Evolutionary conservation across 1,140 invertebrate species (phyloP), one percentile per base, ranked within the genome.

Genomic region (Drosophila parabipectinata): DNA sequence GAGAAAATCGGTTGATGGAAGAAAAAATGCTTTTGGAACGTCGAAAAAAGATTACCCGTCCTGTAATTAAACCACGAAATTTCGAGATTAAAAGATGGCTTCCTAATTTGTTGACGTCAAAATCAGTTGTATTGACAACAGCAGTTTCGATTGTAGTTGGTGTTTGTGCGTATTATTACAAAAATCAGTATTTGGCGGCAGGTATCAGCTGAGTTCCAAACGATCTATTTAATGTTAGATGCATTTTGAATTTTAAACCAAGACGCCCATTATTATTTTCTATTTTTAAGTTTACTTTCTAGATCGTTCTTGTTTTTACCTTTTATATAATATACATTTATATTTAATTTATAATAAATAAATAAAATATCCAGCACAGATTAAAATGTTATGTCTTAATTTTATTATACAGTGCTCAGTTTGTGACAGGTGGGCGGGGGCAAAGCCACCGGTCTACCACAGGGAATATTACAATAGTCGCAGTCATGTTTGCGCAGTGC

Each of bases 1-100:
- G 93, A 72, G 92, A 93, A 68, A 92, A 94, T 85, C 92, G 93
- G 1, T 28, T 55, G 14, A 28, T 79, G 14, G 89, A 91, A 9
- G 84, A 91, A 32, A 52, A 54, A 30, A 21, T 34, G 89, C 90
- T 72, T 57, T 79, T 60, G 92, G 94, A 75, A 92, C 93, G 85
- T 90, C 93, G 72, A 77, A 93, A 57, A 71, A 93, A 77, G 79
- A 91, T 91, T 75, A 30, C 88, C 52, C 60, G 76, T 26, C 55
- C 85, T 48, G 37, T 41, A 18, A 57, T 64, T 14, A n/a, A 50
- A 2, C 79, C 67, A 24, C 59, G 91, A 9, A 83, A 73, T 53
- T 82, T 90, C 47, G 48, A 53, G 10, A 15, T 81, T 5, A 84
- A 54, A 76, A 90, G 71, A 58, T 81, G 79, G 80, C 47, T 91